A percentile compares a stretch with the other conserved stretches of the same genome.
Conservation (phyloP, 30 jellyfish, hydroid and myxozoan species). For the Rhopilema esculentum region DNA sequence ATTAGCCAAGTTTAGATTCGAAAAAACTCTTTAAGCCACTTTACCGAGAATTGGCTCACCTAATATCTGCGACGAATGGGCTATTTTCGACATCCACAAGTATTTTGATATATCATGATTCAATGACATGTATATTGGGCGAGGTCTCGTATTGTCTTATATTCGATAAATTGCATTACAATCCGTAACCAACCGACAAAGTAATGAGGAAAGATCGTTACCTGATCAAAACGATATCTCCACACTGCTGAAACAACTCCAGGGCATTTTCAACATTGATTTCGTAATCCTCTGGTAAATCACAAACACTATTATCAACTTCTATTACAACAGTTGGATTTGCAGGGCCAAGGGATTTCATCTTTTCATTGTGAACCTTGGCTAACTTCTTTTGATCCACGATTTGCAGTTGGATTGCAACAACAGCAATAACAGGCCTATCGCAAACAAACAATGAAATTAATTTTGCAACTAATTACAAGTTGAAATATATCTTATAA, state of each 20-base stretch:
- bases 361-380: constrained; percentile 72
- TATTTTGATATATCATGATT: too few species aligned
- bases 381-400: constrained; percentile 64
- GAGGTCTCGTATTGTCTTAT: too few species aligned
- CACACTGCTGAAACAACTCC: constrained; percentile 73
- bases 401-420: constrained; percentile 83
- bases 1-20: too few species aligned
- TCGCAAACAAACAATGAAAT: background rate
- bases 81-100: too few species aligned
- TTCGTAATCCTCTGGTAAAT: constrained; percentile 75
- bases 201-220: constrained; percentile 2
- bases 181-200: too few species aligned
- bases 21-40: too few species aligned
- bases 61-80: too few species aligned
- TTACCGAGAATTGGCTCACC: too few species aligned
- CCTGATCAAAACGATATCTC: constrained; percentile 89
- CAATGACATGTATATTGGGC: too few species aligned
- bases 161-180: too few species aligned
- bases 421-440: constrained; percentile 96
- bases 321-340: constrained; percentile 87
- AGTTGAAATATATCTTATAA: background rate
- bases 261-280: constrained; percentile 78
- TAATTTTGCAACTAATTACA: background rate
- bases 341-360: constrained; percentile 87
- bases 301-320: constrained; percentile 46